These are phyloP conservation scores for Athalia rosae DNA, from an alignment of 2,888 invertebrate genomes.

Conservation along the genomic window DNA sequence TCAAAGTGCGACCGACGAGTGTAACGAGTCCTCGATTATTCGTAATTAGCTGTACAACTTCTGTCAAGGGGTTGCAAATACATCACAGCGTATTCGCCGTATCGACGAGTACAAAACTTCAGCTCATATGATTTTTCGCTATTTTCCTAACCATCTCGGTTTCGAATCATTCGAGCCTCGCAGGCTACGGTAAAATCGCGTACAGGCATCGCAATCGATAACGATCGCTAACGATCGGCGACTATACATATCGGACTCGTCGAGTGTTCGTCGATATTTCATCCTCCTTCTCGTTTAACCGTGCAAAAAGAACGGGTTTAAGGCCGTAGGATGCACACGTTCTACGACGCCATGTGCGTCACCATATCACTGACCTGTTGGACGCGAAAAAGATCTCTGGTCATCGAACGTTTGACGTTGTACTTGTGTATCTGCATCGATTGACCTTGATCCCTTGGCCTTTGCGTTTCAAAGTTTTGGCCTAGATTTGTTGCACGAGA, in stretches of 20 bases:
- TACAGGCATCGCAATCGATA: constrained; percentile 37
- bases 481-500: constrained; percentile 28
- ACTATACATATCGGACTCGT: background rate
- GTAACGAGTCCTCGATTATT: no score
- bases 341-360: background rate
- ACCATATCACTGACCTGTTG: background rate
- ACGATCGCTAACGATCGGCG: constrained; percentile 39
- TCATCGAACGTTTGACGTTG: background rate
- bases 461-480: background rate
- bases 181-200: constrained; percentile 38
- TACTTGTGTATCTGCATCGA: constrained; percentile 1
- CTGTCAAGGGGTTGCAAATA: no score
- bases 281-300: constrained; percentile 11
- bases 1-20: no score
- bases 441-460: constrained; percentile 21
- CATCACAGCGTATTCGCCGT: no score
- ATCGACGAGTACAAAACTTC: no score
- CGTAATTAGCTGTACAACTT: no score
- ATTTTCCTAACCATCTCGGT: background rate
- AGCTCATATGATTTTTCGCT: background rate
- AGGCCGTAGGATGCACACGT: background rate
- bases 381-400: background rate
- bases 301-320: constrained; percentile 37
- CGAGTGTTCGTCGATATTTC: constrained; percentile 37
- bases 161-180: constrained; percentile 29